Conservation (phyloP, 1,140 invertebrate genomes). For the Procambarus clarkii region DNA sequence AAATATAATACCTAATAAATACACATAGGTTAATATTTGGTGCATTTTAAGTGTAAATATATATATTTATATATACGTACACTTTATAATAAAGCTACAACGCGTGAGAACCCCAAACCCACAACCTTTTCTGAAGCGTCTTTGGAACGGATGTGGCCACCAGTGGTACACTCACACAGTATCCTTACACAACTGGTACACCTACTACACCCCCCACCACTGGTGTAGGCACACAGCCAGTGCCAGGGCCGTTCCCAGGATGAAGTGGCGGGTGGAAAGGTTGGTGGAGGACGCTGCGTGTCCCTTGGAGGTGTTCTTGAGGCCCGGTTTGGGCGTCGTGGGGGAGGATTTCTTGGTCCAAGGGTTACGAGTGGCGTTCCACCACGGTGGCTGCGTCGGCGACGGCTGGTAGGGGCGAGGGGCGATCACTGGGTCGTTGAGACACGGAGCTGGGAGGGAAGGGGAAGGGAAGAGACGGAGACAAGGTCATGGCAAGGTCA, state of each 20-base stretch:
- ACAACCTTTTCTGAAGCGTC: not conserved
- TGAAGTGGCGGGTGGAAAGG: not conserved
- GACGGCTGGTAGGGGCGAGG: not conserved
- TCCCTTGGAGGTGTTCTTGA: not conserved
- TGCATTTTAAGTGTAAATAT: constrained; percentile 5
- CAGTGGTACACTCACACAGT: too few species aligned
- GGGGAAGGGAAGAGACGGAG: too few species aligned
- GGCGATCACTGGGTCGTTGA: constrained; percentile 48
- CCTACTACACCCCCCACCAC: constrained; percentile 29
- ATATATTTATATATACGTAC: not conserved
- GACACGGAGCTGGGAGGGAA: constrained; percentile 32
- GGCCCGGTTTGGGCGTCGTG: constrained; percentile 22
- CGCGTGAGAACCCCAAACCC: not conserved
- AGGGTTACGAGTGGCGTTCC: constrained; percentile 50
- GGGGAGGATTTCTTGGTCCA: constrained; percentile 49
- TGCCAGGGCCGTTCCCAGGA: not conserved
- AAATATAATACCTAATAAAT: not conserved
- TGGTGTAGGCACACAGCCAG: not conserved
- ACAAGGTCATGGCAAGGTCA: too few species aligned
- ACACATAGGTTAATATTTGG: not conserved
- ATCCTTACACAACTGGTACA: not conserved
- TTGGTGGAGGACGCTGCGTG: not conserved
- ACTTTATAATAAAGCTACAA: not conserved
- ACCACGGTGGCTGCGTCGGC: constrained; percentile 46
- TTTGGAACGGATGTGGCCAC: not conserved